These are phyloP conservation scores for Luffia ferchaultella DNA, from an alignment of 2,888 invertebrate genomes.

Conservation along the genomic window DNA sequence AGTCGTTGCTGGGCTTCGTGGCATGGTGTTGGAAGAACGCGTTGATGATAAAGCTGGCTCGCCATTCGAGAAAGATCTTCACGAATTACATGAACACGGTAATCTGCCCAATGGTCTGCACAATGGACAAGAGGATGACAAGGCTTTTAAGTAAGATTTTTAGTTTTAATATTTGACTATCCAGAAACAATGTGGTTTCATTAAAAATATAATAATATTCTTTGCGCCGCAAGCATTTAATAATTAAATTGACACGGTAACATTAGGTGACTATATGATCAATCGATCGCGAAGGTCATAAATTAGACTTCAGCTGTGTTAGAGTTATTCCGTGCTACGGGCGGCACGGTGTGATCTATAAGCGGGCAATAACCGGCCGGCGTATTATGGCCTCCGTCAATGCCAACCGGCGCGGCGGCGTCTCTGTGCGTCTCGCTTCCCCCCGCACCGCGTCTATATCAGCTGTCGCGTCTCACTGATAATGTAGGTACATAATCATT, in stretches of 20 bases:
- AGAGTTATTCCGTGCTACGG: too few species aligned
- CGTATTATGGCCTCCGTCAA: constrained; percentile 57
- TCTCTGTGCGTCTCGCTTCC: constrained; percentile 16
- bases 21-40: constrained; percentile 54
- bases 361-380: constrained; percentile 55
- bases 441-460: constrained; percentile 17
- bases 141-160: constrained; percentile 85
- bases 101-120: constrained; percentile 64
- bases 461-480: constrained; percentile 1
- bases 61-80: constrained; percentile 56
- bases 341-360: too few species aligned
- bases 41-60: constrained; percentile 47
- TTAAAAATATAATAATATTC: too few species aligned
- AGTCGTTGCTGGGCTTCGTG: constrained; percentile 50
- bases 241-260: too few species aligned
- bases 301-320: too few species aligned
- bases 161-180: constrained; percentile 13
- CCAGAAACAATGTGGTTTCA: too few species aligned
- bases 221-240: too few species aligned
- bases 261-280: too few species aligned
- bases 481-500: not conserved
- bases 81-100: constrained; percentile 54
- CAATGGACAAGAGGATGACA: constrained; percentile 81
- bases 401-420: constrained; percentile 33
- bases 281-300: too few species aligned